Percentiles rank a stretch among this genome's conserved stretches.
Evolutionary conservation across 2,113 vertebrate species (phyloP).

Genomic region (Tylochromis polylepis): DNA sequence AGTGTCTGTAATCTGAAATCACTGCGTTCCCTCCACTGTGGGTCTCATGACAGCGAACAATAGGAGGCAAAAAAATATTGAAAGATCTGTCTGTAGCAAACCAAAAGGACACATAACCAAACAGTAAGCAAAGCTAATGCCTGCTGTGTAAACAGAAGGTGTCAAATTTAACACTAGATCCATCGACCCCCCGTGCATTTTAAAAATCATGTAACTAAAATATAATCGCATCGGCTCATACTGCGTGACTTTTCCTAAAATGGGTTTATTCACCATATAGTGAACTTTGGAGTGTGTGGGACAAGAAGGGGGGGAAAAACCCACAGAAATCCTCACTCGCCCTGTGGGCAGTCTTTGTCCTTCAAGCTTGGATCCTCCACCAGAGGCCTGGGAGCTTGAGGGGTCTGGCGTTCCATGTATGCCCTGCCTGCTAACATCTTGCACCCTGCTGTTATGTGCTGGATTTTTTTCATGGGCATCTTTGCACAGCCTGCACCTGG

Average conservation of each 20-base stretch:
- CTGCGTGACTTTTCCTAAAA: not conserved
- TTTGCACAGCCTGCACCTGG: not conserved
- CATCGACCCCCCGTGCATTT: not conserved
- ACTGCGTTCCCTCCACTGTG: not conserved
- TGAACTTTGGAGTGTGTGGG: not conserved
- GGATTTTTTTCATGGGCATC: not conserved
- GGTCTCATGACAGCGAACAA: not conserved
- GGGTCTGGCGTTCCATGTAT: not conserved
- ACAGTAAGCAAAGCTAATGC: not conserved
- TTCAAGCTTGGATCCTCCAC: not conserved
- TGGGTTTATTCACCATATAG: not conserved
- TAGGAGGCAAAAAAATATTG: not conserved
- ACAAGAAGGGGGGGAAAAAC: not conserved
- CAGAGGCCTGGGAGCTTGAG: not conserved
- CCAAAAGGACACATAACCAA: not conserved
- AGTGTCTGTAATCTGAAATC: slow-evolving; percentile 28
- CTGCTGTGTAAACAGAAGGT: not conserved
- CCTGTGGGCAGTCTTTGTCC: not conserved
- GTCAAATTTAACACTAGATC: not conserved
- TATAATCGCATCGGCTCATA: not conserved
- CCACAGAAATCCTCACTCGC: not conserved
- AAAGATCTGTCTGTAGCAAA: not conserved
- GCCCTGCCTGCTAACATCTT: not conserved
- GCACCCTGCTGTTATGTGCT: not conserved
- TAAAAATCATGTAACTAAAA: not conserved